Percentiles rank a stretch among this genome's conserved stretches.
Conservation (phyloP, 2,113 vertebrate genomes). For the Peromyscus californicus region DNA sequence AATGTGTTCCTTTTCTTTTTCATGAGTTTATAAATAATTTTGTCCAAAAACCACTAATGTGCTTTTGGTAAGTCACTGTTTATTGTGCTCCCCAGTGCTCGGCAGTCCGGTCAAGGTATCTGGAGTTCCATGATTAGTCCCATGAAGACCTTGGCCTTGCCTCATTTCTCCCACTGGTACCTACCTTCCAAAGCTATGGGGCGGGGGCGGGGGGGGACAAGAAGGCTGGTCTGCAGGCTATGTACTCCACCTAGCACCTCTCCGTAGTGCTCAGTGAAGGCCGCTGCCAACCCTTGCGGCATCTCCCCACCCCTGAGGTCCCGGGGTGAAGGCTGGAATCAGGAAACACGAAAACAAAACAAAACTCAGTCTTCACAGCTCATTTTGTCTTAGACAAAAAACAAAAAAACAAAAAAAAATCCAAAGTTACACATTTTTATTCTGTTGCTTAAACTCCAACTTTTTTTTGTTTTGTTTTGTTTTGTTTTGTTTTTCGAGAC, state of each 20-base stretch:
- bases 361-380: neutral
- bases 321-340: neutral
- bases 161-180: neutral
- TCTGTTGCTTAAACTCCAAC: slow-evolving; percentile 29
- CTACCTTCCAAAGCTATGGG: neutral
- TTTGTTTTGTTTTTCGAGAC: too few relatives aligned
- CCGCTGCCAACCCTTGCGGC: neutral
- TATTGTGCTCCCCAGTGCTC: neutral
- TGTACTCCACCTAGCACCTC: neutral
- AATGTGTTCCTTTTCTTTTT: slow-evolving; percentile 27
- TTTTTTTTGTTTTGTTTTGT: too few relatives aligned
- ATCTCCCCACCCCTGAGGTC: neutral
- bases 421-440: slow-evolving; percentile 27
- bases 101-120: neutral
- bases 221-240: neutral
- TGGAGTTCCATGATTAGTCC: neutral
- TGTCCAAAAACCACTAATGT: neutral
- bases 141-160: neutral
- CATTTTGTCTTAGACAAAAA: slow-evolving; percentile 31
- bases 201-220: neutral
- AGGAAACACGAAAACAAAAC: neutral
- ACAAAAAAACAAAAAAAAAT: neutral
- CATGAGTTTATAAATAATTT: slow-evolving; percentile 19
- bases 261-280: neutral
- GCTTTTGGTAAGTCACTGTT: neutral